Evolutionary conservation across 1,140 invertebrate species (phyloP), one percentile per base, ranked within the genome.

Genomic region (Procambarus virginalis): DNA sequence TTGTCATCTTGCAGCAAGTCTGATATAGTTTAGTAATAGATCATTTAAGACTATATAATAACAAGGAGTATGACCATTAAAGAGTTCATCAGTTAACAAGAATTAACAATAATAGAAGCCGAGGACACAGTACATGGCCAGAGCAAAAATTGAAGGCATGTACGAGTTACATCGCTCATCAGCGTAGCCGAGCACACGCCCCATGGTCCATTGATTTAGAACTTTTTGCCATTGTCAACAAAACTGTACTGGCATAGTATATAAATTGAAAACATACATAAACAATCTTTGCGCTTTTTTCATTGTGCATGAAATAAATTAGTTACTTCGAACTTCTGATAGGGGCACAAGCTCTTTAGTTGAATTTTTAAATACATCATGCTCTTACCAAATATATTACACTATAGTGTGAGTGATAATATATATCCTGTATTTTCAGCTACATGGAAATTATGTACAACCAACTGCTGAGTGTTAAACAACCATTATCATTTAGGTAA

Each of bases 231-330:
- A 84, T 73, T 22, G 45, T 68, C 49, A 73, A 84, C 60, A 84
- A 84, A 83, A 83, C 58, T 48, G 76, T 78, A 80, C 48, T 80
- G 78, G 55, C 60, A 84, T 84, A 73, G 73, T 49, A 84, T 73
- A 64, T 84, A 68, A 84, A 45, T 84, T 84, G 34, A 48, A 84
- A 84, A 84, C 45, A 55, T 80, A 80, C 55, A 80, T 55, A 80
- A 84, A 84, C 60, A 45, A 70, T 84, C 51, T 84, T 84, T 84
- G 64, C 64, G 81, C 81, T 73, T 73, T 64, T 64, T 84, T 70
- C 81, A 84, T 84, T 84, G 81, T 84, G 81, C 81, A 84, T 84
- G 45, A 48, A 70, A 84, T 70, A 84, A 70, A 84, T 84, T 84
- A 84, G 64, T 83, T 68, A 84, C 17, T 73, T 64, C 73, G 81